Percentiles rank a stretch among this genome's conserved stretches.
These are phyloP conservation scores for Mimachlamys varia DNA, from an alignment of 2,888 invertebrate species.

Conservation along the genomic window DNA sequence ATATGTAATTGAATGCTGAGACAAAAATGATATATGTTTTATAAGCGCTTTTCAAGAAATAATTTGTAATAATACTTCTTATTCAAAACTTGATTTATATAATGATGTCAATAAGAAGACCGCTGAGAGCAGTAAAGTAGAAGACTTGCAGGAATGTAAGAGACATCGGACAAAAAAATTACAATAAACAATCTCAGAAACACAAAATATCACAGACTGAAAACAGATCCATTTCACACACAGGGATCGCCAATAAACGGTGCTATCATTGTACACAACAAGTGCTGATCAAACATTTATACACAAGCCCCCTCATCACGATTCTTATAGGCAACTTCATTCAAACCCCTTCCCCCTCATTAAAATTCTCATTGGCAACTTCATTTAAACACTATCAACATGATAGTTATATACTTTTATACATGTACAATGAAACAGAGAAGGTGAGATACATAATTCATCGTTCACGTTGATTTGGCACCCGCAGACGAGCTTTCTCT, in stretches of 20 bases:
- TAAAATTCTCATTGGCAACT: background rate
- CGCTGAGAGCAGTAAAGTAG: background rate
- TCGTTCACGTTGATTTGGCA: background rate
- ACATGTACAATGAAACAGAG: background rate
- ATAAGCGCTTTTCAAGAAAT: no score
- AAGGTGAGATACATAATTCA: background rate
- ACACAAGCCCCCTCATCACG: conserved; percentile 21
- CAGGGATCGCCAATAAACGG: background rate
- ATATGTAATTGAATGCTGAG: no score
- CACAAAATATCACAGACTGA: conserved; percentile 31
- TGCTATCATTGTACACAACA: conserved; percentile 44
- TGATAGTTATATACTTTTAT: conserved; percentile 24
- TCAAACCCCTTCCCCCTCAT: conserved; percentile 34
- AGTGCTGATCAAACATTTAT: conserved; percentile 45
- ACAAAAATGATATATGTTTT: no score
- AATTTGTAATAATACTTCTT: no score
- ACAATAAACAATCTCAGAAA: conserved; percentile 15
- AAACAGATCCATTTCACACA: conserved; percentile 8
- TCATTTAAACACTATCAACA: background rate
- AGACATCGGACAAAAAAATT: background rate
- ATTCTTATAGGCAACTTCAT: background rate
- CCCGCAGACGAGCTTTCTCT: background rate
- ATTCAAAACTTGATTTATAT: no score
- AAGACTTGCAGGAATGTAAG: background rate
- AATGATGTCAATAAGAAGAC: background rate